These are phyloP conservation scores for Hetaerina americana DNA, from an alignment of 1,140 invertebrate species.

Conservation along the genomic window DNA sequence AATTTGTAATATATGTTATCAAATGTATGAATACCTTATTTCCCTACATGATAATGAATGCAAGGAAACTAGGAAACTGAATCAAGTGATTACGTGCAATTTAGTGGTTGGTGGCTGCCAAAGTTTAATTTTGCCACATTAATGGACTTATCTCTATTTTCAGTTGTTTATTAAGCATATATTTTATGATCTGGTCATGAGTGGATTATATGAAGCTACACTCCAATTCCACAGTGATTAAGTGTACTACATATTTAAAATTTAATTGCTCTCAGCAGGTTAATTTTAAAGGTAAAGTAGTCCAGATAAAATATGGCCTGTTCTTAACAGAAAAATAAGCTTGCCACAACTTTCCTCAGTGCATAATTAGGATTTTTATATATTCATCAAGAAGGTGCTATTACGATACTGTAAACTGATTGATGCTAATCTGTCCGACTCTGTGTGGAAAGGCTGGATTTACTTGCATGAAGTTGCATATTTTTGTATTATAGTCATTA, in stretches of 20 bases:
- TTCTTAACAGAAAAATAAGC: neutral
- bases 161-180: neutral
- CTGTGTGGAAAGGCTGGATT: neutral
- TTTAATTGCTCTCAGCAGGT: neutral
- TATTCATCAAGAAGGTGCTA: neutral
- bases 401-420: neutral
- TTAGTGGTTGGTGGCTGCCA: neutral
- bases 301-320: neutral
- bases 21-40: neutral
- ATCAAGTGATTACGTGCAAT: neutral
- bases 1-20: too few relatives aligned
- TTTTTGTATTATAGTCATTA: conserved; percentile 1
- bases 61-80: neutral
- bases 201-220: neutral
- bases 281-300: neutral
- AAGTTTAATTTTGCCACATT: neutral
- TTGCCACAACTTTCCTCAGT: neutral
- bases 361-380: neutral
- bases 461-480: neutral
- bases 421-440: neutral
- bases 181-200: neutral
- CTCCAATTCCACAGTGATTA: neutral
- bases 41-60: neutral
- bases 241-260: neutral
- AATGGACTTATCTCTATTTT: neutral